phyloP scores from a whole-genome alignment of 2,113 vertebrate genomes.

The Nyctibius bracteatus region DNA sequence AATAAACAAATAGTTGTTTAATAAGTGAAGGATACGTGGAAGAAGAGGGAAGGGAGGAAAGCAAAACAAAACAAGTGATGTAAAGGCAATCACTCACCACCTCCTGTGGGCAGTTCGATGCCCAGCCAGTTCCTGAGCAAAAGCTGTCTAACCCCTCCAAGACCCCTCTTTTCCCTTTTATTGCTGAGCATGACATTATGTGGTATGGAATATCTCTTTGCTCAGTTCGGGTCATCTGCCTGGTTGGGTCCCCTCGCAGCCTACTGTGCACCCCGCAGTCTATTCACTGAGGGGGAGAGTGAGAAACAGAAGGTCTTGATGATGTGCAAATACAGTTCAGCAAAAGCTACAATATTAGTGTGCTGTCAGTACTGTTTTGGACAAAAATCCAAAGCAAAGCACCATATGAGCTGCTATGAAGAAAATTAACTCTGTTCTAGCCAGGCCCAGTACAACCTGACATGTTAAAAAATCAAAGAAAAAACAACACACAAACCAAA shows the following conservation, averaged over 20 bases:
- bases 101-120: not conserved
- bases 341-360: not conserved
- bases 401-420: not conserved
- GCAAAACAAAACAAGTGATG: not conserved
- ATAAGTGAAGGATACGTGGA: not conserved
- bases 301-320: not conserved
- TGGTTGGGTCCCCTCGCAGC: not conserved
- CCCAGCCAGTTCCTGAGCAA: not conserved
- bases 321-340: not conserved
- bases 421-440: not conserved
- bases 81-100: not conserved
- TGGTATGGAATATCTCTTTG: not conserved
- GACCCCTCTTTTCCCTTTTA: not conserved
- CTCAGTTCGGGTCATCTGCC: not conserved
- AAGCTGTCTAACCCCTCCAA: not conserved
- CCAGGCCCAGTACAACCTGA: not conserved
- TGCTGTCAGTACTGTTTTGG: not conserved
- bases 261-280: not conserved
- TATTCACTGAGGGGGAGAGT: not conserved
- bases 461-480: not conserved
- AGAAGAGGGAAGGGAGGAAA: not conserved
- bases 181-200: not conserved
- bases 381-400: not conserved
- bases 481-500: not conserved
- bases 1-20: not conserved